A percentile compares a stretch with the other conserved stretches of the same genome.
These are phyloP conservation scores for Philaethria dido DNA, from an alignment of 2,888 invertebrate species.

Conservation along the genomic window DNA sequence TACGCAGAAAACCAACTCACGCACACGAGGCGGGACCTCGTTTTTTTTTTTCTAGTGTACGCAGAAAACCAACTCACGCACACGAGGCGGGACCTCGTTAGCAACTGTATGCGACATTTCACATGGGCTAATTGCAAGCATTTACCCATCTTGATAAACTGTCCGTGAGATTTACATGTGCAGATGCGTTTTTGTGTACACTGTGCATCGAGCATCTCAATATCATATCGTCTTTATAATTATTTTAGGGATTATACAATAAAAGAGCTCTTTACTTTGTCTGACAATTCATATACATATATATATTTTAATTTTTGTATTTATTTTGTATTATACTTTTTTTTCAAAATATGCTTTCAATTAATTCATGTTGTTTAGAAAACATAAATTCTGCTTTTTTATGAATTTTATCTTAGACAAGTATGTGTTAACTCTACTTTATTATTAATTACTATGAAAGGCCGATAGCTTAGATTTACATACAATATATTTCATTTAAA, in stretches of 20 bases:
- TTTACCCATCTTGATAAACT: conserved; percentile 82
- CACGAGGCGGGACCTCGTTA: conserved; percentile 76
- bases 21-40: conserved; percentile 71
- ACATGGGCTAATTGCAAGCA: conserved; percentile 81
- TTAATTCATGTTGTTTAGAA: background rate
- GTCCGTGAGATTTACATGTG: conserved; percentile 58
- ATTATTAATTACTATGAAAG: too few species aligned
- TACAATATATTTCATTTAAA: too few species aligned
- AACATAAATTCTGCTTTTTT: background rate
- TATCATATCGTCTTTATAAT: background rate
- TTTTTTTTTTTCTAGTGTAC: conserved; percentile 52
- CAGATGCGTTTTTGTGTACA: conserved; percentile 50
- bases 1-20: conserved; percentile 40
- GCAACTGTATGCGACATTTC: conserved; percentile 82
- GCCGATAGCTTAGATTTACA: too few species aligned
- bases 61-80: conserved; percentile 46
- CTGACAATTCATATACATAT: too few species aligned
- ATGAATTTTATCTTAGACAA: background rate
- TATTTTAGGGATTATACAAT: background rate
- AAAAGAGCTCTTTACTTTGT: too few species aligned
- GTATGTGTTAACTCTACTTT: too few species aligned
- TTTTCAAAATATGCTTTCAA: conserved; percentile 6
- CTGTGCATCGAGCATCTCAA: conserved; percentile 22
- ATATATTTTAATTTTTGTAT: too few species aligned
- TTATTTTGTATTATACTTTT: too few species aligned